Conservation (phyloP, 1,140 invertebrate genomes). For the Cotesia chilonis region DNA sequence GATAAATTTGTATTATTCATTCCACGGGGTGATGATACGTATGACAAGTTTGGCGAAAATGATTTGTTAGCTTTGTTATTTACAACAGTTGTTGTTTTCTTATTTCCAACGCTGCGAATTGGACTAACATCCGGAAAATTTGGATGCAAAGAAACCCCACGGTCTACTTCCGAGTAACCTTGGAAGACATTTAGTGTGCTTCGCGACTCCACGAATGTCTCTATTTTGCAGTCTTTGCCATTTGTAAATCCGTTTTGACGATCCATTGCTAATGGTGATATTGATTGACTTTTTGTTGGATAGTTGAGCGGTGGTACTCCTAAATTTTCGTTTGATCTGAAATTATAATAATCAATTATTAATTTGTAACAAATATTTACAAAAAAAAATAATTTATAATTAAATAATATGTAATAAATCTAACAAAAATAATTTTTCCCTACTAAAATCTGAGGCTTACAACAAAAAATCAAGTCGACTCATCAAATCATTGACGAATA, state of each 20-base stretch:
- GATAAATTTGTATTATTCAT: constrained; percentile 39
- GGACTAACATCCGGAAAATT: constrained; percentile 54
- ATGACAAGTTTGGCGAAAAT: constrained; percentile 46
- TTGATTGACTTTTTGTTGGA: constrained; percentile 60
- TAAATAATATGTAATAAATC: too few relatives aligned
- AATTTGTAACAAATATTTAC: constrained; percentile 21
- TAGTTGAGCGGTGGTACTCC: constrained; percentile 49
- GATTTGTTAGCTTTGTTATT: constrained; percentile 57
- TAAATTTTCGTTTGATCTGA: constrained; percentile 60
- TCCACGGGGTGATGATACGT: constrained; percentile 46
- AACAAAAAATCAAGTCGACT: not conserved
- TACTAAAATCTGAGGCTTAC: not conserved
- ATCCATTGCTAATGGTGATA: constrained; percentile 64
- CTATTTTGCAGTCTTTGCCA: constrained; percentile 56
- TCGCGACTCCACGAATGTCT: constrained; percentile 52
- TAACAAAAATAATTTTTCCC: not conserved
- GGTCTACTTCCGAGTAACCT: constrained; percentile 59
- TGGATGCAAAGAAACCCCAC: constrained; percentile 46
- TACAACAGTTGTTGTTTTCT: constrained; percentile 46
- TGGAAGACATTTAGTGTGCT: constrained; percentile 46
- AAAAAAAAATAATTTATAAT: not conserved
- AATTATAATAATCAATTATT: constrained; percentile 25
- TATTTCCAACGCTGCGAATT: constrained; percentile 38
- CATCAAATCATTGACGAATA: not conserved
- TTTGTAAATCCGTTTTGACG: constrained; percentile 62